phyloP scores from a whole-genome alignment of 2,797 vertebrate species.

The Ceyx erithaca region DNA sequence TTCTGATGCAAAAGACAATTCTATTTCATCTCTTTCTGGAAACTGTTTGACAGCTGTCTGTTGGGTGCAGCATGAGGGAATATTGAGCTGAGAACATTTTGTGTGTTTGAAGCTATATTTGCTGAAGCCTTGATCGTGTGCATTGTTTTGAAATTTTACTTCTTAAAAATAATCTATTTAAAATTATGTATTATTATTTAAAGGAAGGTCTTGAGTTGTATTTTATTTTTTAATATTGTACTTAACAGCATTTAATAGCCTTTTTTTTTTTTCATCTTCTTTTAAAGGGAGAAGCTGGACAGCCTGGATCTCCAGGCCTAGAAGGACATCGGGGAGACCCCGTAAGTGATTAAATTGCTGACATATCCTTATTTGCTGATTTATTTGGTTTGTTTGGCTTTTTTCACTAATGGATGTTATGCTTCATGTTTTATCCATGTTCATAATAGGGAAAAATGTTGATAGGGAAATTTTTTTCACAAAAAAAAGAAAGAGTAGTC shows the following conservation, averaged over 20 bases:
- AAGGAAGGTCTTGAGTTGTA: neutral
- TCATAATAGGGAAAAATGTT: neutral
- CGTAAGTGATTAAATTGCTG: slow-evolving; percentile 80
- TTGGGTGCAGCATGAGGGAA: neutral
- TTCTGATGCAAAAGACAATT: neutral
- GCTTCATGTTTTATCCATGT: neutral
- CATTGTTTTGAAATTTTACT: neutral
- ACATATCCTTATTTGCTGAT: neutral
- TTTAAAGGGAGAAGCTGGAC: slow-evolving; percentile 89
- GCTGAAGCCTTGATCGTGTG: neutral
- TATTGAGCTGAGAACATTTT: neutral
- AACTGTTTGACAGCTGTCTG: neutral
- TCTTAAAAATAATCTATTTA: neutral
- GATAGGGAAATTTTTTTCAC: no score
- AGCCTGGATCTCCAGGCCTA: slow-evolving; percentile 84
- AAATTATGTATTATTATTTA: neutral
- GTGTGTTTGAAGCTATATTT: neutral
- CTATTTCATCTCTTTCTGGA: neutral
- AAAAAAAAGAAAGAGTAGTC: no score
- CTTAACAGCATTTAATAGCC: neutral
- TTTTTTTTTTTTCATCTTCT: slow-evolving; percentile 21
- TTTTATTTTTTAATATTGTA: neutral
- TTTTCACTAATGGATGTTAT: neutral
- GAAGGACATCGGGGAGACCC: slow-evolving; percentile 90
- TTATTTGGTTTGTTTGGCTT: neutral